Conservation (phyloP, 1,140 invertebrate genomes). For the Camponotus floridanus region DNA sequence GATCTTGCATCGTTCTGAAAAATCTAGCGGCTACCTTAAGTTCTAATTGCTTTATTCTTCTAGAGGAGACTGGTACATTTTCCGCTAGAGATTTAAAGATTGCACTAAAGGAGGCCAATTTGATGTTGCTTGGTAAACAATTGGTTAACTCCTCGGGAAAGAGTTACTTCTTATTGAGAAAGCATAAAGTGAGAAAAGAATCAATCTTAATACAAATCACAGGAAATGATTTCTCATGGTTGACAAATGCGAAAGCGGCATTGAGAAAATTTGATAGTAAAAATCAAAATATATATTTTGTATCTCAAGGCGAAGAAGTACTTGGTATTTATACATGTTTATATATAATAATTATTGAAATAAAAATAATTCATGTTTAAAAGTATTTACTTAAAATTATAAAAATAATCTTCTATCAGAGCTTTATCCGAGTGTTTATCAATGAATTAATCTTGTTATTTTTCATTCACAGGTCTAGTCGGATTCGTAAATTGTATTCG, state of each 20-base stretch:
- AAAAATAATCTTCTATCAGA: too few relatives aligned
- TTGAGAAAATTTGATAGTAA: slow-evolving; percentile 88
- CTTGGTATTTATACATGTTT: slow-evolving; percentile 77
- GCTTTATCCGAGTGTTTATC: too few relatives aligned
- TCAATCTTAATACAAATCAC: slow-evolving; percentile 88
- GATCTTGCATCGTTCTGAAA: slow-evolving; percentile 81
- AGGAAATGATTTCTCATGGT: slow-evolving; percentile 92
- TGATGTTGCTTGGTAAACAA: slow-evolving; percentile 87
- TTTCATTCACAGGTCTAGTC: slow-evolving; percentile 89
- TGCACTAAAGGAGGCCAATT: slow-evolving; percentile 78
- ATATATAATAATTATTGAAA: slow-evolving; percentile 1
- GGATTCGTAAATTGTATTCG: slow-evolving; percentile 96
- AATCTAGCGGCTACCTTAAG: slow-evolving; percentile 89
- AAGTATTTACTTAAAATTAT: too few relatives aligned
- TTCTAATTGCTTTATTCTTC: slow-evolving; percentile 91
- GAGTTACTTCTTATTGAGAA: slow-evolving; percentile 87
- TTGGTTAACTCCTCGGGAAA: slow-evolving; percentile 86
- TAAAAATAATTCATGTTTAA: not conserved
- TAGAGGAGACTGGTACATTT: slow-evolving; percentile 90
- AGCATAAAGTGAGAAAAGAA: slow-evolving; percentile 83
- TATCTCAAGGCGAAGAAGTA: slow-evolving; percentile 87
- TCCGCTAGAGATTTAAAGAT: slow-evolving; percentile 78
- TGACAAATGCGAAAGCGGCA: slow-evolving; percentile 92
- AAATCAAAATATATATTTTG: slow-evolving; percentile 82
- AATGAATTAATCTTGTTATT: not conserved